Evolutionary conservation across 30 jellyfish, hydroid and myxozoan genomes (phyloP), one percentile per base, ranked within the genome.

Genomic region (Aurelia sp.): DNA sequence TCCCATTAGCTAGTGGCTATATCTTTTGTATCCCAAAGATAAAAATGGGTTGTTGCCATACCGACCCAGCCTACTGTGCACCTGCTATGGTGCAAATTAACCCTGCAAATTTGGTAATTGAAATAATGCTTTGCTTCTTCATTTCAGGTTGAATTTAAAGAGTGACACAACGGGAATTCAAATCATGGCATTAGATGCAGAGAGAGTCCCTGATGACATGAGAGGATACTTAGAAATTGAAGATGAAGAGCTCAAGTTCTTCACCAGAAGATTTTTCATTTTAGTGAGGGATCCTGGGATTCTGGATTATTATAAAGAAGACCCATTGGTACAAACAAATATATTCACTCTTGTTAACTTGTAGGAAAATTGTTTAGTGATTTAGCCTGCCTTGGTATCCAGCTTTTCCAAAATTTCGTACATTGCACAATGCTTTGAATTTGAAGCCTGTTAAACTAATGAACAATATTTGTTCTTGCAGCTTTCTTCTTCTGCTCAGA

Each of bases 221-320:
- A 72, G 82, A 27, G 93, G 93, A 50, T 84, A 30, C 35, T 67
- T 84, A 11, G 87, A 84, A 21, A 58, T 84, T 10, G 93, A 84
- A 63, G 91, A 81, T 20, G 97, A 90, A 33, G 91, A 82, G 27
- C 59, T 76, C 53, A 84, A 77, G 21, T 73, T 72, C 33, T 90
- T 82, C 80, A 81, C 86, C 22, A 86, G 62, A 57, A 82, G 97
- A 50, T 90, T 90, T 71, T 90, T 81, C 61, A 71, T 73, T 13
- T 69, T 90, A n/a, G 47, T 58, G 18, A 79, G 51, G 50, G 75
- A 59, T 55, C 48, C 62, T 20, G 84, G 74, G 27, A 55, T 62
- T 55, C 69, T 90, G 66, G 87, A 82, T 27, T 90, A 74, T 63
- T 90, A 64, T 67, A 69, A 66, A 55, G 91, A 82, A 60, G 92